Evolutionary conservation across 2,113 vertebrate genomes (phyloP).

Genomic region (Lasiurus cinereus): DNA sequence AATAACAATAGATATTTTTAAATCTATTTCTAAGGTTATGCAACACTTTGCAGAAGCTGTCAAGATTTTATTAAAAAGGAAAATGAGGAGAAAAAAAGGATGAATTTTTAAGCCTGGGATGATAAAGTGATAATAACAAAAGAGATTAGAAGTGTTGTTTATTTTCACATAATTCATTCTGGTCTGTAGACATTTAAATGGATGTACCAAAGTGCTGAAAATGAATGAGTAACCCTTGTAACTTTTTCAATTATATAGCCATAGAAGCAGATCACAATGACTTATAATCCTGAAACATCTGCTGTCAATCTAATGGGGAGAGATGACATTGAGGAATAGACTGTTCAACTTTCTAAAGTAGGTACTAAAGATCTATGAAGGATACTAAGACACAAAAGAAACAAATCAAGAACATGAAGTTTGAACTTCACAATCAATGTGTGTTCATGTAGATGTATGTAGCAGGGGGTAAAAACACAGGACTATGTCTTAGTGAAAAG

Average conservation of each 20-base stretch:
- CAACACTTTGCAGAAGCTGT: conserved; percentile 35
- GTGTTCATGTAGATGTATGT: accelerated
- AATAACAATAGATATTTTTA: conserved; percentile 8
- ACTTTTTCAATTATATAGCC: conserved; percentile 19
- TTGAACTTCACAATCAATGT: accelerated
- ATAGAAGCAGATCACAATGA: neutral
- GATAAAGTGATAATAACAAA: neutral
- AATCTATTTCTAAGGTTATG: conserved; percentile 9
- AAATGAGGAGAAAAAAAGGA: neutral
- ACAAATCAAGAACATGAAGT: accelerated
- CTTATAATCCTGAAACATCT: neutral
- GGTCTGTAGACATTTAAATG: neutral
- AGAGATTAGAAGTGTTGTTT: conserved; percentile 50
- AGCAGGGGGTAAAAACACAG: neutral
- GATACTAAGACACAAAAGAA: accelerated
- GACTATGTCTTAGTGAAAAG: neutral
- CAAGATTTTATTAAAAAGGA: conserved; percentile 61
- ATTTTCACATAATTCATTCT: neutral
- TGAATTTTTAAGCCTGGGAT: conserved; percentile 12
- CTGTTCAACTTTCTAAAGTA: neutral
- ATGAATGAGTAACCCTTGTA: neutral
- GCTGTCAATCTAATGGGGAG: neutral
- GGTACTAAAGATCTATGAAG: neutral
- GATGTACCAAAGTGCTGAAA: neutral
- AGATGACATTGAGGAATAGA: neutral